Evolutionary conservation across 2,113 vertebrate species (phyloP).

Genomic region (Corapipo altera): DNA sequence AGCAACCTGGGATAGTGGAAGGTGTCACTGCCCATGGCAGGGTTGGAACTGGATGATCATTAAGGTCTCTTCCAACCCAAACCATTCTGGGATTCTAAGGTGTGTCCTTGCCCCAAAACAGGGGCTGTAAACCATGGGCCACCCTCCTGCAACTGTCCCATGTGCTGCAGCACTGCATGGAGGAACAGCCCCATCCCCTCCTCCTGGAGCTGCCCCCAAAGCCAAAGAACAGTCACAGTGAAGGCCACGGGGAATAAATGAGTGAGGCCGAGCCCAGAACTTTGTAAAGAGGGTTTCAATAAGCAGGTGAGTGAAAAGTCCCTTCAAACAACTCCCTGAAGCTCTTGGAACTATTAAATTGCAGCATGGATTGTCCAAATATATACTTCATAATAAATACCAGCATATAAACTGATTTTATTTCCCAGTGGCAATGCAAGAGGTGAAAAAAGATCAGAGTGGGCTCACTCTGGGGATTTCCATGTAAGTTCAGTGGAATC

Average conservation of each 20-base stretch:
- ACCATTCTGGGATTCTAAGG: background rate
- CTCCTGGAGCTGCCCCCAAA: background rate
- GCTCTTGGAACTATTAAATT: background rate
- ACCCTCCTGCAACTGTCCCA: background rate
- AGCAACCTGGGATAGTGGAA: background rate
- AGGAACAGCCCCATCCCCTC: background rate
- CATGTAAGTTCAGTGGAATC: background rate
- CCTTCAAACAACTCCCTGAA: background rate
- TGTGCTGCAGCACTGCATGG: fast-evolving
- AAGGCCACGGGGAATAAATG: background rate
- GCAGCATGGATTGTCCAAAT: background rate
- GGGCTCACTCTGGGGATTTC: background rate
- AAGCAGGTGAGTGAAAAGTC: background rate
- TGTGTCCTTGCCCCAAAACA: background rate
- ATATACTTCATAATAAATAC: slow-evolving; percentile 8
- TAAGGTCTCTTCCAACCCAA: background rate
- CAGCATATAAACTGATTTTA: background rate
- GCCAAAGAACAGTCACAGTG: background rate
- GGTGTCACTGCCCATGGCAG: background rate
- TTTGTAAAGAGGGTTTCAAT: background rate
- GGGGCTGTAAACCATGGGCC: background rate
- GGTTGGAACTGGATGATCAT: too few relatives aligned
- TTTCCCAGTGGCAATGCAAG: background rate
- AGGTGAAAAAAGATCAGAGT: background rate
- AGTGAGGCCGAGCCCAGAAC: background rate